Evolutionary conservation across 2,797 vertebrate species (phyloP).

Genomic region (Platyrinchus mystaceus): DNA sequence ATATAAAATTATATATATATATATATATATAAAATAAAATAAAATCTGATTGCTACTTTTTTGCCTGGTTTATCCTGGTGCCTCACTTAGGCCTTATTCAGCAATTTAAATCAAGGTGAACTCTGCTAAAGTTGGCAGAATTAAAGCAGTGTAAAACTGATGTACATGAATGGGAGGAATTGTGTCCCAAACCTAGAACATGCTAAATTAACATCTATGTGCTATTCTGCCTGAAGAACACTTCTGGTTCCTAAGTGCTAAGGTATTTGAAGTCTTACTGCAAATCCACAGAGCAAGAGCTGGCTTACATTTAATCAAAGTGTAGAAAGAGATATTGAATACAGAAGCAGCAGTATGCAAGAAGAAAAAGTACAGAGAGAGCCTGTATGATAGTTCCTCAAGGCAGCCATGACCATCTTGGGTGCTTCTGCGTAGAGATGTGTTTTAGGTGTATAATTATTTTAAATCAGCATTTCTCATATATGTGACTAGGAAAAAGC

Average conservation of each 20-base stretch:
- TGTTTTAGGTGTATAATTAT: neutral
- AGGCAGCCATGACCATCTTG: neutral
- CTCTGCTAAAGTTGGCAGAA: neutral
- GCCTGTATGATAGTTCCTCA: neutral
- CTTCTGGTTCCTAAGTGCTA: neutral
- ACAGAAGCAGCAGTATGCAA: neutral
- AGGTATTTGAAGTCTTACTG: slow-evolving; percentile 41
- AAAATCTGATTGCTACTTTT: neutral
- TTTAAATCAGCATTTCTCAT: neutral
- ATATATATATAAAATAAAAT: neutral
- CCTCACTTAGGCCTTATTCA: neutral
- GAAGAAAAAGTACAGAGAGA: neutral
- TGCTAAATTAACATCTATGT: slow-evolving; percentile 19
- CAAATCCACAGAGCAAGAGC: slow-evolving; percentile 31
- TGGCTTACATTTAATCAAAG: slow-evolving; percentile 47
- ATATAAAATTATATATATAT: neutral
- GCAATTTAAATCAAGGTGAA: neutral
- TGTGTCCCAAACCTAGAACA: neutral
- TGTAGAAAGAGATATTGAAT: neutral
- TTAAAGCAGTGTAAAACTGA: neutral
- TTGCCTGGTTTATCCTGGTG: neutral
- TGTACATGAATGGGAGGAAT: neutral
- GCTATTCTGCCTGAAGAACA: slow-evolving; percentile 37
- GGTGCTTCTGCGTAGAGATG: neutral
- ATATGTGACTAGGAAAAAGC: neutral